phyloP scores from a whole-genome alignment of 2,888 invertebrate species.

The Troides helena region DNA sequence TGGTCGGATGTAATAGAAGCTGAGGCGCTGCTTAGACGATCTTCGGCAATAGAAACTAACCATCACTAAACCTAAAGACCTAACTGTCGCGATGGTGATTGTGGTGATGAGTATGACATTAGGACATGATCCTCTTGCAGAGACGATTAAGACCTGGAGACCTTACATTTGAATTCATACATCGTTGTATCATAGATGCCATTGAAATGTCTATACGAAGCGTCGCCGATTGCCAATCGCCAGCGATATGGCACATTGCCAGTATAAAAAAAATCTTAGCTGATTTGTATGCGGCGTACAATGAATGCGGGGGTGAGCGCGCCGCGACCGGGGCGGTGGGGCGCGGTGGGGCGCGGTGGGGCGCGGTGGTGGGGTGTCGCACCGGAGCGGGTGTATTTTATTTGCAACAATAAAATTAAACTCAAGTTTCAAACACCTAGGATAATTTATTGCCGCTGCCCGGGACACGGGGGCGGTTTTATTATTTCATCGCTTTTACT shows the following conservation, averaged over 20 bases:
- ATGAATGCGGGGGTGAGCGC: not conserved
- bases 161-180: slow-evolving; percentile 28
- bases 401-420: slow-evolving; percentile 20
- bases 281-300: slow-evolving; percentile 16
- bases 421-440: slow-evolving; percentile 16
- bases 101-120: too few species aligned
- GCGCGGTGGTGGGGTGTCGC: not conserved
- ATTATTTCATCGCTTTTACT: too few species aligned
- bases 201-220: slow-evolving; percentile 44
- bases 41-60: too few species aligned
- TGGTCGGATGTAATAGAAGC: too few species aligned
- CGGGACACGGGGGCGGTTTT: slow-evolving; percentile 5
- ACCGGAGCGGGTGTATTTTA: slow-evolving; percentile 11
- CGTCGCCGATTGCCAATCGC: slow-evolving; percentile 56
- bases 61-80: too few species aligned
- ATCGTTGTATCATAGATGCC: slow-evolving; percentile 34
- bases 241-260: slow-evolving; percentile 56
- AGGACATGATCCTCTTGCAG: too few species aligned
- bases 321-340: too few species aligned
- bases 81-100: too few species aligned
- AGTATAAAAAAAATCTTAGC: slow-evolving; percentile 45
- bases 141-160: not conserved
- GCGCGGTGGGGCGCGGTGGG: too few species aligned
- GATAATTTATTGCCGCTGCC: slow-evolving; percentile 7
- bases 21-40: too few species aligned